phyloP scores from a whole-genome alignment of 2,888 invertebrate species.

The Anthophora plumipes region DNA sequence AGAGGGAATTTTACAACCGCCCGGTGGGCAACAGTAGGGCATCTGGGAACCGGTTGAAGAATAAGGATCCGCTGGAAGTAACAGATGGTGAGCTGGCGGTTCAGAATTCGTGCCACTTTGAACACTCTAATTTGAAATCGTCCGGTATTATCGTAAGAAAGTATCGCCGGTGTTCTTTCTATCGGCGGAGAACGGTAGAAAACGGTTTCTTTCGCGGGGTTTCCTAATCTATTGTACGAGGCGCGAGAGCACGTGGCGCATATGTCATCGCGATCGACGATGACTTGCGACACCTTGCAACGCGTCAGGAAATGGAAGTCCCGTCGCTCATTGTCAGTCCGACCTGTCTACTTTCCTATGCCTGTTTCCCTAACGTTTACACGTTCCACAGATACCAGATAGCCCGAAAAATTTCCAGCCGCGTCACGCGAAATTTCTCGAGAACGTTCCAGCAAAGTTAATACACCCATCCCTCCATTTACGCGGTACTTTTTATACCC shows the following conservation, averaged over 20 bases:
- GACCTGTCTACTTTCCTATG: constrained; percentile 13
- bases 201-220: constrained; percentile 37
- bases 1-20: constrained; percentile 71
- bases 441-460: constrained; percentile 1
- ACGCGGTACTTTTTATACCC: too few species aligned
- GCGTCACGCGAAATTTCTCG: neutral
- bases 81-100: neutral
- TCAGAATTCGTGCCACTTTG: constrained; percentile 5
- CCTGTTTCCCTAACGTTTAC: neutral
- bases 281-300: constrained; percentile 61
- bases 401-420: neutral
- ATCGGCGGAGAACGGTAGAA: constrained; percentile 20
- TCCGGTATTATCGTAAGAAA: constrained; percentile 16
- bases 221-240: constrained; percentile 67
- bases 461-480: too few species aligned
- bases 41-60: constrained; percentile 69
- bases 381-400: neutral
- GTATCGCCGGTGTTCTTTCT: constrained; percentile 8
- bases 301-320: constrained; percentile 48
- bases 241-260: constrained; percentile 42
- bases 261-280: constrained; percentile 49
- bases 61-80: constrained; percentile 5
- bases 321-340: constrained; percentile 18
- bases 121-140: constrained; percentile 10
- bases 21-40: constrained; percentile 15